Base-by-base conservation (phyloP, 2,888 invertebrate genomes). In the Tenthredo notha region DNA sequence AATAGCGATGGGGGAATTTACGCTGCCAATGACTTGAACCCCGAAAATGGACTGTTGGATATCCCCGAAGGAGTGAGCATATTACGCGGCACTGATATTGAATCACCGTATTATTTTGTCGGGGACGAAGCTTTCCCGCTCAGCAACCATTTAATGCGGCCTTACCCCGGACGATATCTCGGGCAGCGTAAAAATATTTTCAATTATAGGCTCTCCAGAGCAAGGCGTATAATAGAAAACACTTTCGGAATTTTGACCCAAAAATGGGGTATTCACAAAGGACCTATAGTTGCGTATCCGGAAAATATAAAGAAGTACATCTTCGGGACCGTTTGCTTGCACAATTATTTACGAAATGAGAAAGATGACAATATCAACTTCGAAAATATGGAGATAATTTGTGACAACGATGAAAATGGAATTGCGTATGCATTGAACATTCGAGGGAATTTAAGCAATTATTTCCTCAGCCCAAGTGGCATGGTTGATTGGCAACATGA, bases 81-180 rank as follows among this genome's bases (percentile, higher is more conserved):
- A 40, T 40, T 72, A 21, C 15, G n/a, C 18, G n/a, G 18, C 2
- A 72, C 5, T 10, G 40, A 72, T 47, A 2, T n/a, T 54, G 7
- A 15, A 72, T 1, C 86, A 37, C 37, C 84, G 7, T 70, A 70
- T 72, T 84, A 58, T 7, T 74, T 86, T 21, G 67, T 85, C 0
- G 80, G 78, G 3, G 86, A 86, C 40, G 84, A 84, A 33, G 86
- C 86, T 2, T 85, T 86, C 43, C 86, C 84, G 1, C 58, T 86
- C 2, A 74, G 58, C 2, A 43, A 33, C 18, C 72, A 86, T 80
- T 33, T 86, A 18, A 70, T 85, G 72, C 54, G 84, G 21, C 86
- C 84, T 61, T 86, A 37, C 21, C 50, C 84, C 2, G 80, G 84
- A 33, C 50, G 78, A 72, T 85, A 15, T 54, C n/a, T 72, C 6